These are phyloP conservation scores for Aplidium turbinatum DNA, from an alignment of 23 tunicate species.

Conservation along the genomic window DNA sequence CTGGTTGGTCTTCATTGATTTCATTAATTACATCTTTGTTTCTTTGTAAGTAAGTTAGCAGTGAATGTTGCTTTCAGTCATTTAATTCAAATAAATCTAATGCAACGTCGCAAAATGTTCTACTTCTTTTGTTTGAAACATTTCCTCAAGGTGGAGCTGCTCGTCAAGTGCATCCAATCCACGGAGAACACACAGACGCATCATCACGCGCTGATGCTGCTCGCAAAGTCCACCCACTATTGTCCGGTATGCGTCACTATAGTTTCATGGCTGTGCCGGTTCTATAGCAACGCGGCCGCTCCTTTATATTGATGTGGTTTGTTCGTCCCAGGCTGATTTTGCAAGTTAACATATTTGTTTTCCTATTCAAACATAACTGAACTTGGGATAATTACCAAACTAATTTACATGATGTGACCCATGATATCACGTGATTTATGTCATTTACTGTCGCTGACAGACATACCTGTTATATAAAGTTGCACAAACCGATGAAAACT, in stretches of 20 bases:
- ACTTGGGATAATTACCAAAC: too few relatives aligned
- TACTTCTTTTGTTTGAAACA: background rate
- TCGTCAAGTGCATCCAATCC: slow-evolving; percentile 58
- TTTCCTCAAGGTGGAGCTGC: slow-evolving; percentile 47
- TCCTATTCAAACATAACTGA: background rate
- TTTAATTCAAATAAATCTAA: too few relatives aligned
- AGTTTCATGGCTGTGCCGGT: too few relatives aligned
- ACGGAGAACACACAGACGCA: slow-evolving; percentile 56
- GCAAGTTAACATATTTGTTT: background rate
- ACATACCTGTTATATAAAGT: background rate
- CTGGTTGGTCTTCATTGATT: too few relatives aligned
- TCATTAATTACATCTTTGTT: too few relatives aligned
- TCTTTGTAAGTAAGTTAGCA: too few relatives aligned
- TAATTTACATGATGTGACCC: too few relatives aligned
- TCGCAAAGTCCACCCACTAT: slow-evolving; percentile 38
- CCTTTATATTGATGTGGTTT: background rate
- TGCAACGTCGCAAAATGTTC: background rate
- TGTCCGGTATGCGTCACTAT: slow-evolving; percentile 73
- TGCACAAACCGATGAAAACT: too few relatives aligned
- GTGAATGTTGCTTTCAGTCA: too few relatives aligned
- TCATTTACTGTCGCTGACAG: too few relatives aligned
- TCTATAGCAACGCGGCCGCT: too few relatives aligned
- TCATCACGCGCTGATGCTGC: slow-evolving; percentile 59
- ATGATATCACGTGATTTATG: too few relatives aligned
- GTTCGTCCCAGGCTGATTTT: background rate